phyloP scores from a whole-genome alignment of 2,888 invertebrate species.

The Neoscelio sp. region DNA sequence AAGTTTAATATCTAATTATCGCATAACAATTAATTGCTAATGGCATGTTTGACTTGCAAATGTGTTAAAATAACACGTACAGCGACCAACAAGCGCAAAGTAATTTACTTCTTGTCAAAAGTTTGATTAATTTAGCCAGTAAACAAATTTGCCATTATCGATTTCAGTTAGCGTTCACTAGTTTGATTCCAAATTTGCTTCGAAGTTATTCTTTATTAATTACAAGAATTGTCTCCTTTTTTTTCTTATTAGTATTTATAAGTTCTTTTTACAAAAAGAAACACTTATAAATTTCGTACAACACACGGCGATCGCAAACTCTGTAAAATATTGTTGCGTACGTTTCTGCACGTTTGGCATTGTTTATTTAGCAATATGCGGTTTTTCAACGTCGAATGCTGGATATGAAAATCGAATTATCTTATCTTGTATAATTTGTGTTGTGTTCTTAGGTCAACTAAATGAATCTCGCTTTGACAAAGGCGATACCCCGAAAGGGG shows the following conservation, averaged over 20 bases:
- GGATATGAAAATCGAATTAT: conserved; percentile 15
- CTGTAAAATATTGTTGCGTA: background rate
- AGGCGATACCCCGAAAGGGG: conserved; percentile 78
- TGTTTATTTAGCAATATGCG: conserved; percentile 3
- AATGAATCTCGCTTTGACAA: conserved; percentile 79
- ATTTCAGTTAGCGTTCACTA: conserved; percentile 9
- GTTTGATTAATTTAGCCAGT: background rate
- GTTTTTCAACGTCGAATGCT: conserved; percentile 16
- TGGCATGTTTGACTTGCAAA: conserved; percentile 39
- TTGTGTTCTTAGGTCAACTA: conserved; percentile 78
- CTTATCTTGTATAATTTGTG: conserved; percentile 46
- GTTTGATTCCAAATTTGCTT: background rate
- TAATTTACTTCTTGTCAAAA: background rate
- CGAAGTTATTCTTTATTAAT: background rate
- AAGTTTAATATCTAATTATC: too few relatives aligned
- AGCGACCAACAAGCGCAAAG: too few relatives aligned
- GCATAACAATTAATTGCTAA: too few relatives aligned
- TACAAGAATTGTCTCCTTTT: background rate
- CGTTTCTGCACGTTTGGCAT: conserved; percentile 23
- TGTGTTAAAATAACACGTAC: conserved; percentile 3
- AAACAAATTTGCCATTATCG: conserved; percentile 40
- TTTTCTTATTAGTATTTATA: too few relatives aligned
- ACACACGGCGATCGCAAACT: background rate
- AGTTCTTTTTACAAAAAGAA: background rate
- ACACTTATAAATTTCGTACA: background rate